Evolutionary conservation across 2,113 vertebrate species (phyloP).

Genomic region (Larimichthys crocea): DNA sequence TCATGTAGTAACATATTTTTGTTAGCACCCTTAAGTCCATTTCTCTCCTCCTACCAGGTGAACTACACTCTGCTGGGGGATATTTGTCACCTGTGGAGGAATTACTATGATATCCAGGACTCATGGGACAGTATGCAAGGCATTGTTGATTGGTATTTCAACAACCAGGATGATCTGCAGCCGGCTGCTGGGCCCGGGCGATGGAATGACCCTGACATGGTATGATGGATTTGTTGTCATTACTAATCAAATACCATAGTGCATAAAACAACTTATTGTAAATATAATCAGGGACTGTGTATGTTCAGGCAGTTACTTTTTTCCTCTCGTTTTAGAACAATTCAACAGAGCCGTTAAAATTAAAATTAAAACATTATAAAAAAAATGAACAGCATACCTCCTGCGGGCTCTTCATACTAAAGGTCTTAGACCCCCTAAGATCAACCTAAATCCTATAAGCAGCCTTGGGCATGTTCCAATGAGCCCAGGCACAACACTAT

Average conservation of each 20-base stretch:
- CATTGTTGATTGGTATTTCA: slow-evolving; percentile 89
- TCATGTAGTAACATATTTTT: neutral
- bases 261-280: neutral
- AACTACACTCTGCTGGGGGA: slow-evolving; percentile 87
- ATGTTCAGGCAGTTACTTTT: too few species aligned
- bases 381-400: too few species aligned
- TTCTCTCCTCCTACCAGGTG: slow-evolving; percentile 79
- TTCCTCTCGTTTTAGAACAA: too few species aligned
- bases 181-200: slow-evolving; percentile 86
- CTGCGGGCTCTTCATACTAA: too few species aligned
- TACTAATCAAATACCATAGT: neutral
- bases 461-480: too few species aligned
- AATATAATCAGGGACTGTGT: too few species aligned
- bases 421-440: too few species aligned
- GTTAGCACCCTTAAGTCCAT: neutral
- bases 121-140: slow-evolving; percentile 88
- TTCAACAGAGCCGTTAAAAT: too few species aligned
- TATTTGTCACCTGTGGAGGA: slow-evolving; percentile 92
- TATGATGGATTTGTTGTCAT: slow-evolving; percentile 48
- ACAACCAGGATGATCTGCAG: slow-evolving; percentile 88
- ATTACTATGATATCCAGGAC: slow-evolving; percentile 90
- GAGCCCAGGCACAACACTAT: too few species aligned
- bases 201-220: slow-evolving; percentile 96
- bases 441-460: too few species aligned
- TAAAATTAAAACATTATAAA: too few species aligned